Conservation (phyloP, 92 coral and sea anemone species). For the Palythoa grandis region DNA sequence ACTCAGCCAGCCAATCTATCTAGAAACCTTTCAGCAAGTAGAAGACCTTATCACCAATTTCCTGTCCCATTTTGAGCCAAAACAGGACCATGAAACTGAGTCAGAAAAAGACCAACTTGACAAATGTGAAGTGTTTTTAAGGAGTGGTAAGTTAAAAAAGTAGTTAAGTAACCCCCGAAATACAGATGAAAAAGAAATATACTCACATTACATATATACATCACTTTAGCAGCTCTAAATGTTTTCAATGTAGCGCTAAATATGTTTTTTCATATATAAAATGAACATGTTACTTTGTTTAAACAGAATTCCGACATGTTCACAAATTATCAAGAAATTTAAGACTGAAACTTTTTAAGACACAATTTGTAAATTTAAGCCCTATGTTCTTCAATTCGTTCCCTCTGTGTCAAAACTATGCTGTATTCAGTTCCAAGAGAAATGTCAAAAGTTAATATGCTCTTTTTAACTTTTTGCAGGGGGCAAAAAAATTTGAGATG, state of each 20-base stretch:
- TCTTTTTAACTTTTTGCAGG: neutral
- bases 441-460: neutral
- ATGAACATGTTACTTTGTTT: neutral
- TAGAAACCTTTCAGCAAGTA: conserved; percentile 28
- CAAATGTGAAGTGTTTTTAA: conserved; percentile 15
- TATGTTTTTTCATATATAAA: neutral
- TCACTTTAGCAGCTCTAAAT: neutral
- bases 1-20: conserved; percentile 6
- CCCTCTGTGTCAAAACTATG: too few relatives aligned
- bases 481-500: neutral
- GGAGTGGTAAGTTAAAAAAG: conserved; percentile 17
- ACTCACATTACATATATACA: neutral
- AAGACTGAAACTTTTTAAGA: conserved; percentile 7
- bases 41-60: conserved; percentile 15
- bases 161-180: neutral
- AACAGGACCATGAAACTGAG: neutral
- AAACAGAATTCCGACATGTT: neutral
- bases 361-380: neutral
- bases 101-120: conserved; percentile 11
- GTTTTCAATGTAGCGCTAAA: conserved; percentile 2
- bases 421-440: neutral
- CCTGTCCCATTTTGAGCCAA: conserved; percentile 12
- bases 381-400: too few relatives aligned
- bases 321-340: neutral
- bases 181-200: neutral